phyloP scores from a whole-genome alignment of 2,888 invertebrate genomes.

The Drosophila neotestacea region DNA sequence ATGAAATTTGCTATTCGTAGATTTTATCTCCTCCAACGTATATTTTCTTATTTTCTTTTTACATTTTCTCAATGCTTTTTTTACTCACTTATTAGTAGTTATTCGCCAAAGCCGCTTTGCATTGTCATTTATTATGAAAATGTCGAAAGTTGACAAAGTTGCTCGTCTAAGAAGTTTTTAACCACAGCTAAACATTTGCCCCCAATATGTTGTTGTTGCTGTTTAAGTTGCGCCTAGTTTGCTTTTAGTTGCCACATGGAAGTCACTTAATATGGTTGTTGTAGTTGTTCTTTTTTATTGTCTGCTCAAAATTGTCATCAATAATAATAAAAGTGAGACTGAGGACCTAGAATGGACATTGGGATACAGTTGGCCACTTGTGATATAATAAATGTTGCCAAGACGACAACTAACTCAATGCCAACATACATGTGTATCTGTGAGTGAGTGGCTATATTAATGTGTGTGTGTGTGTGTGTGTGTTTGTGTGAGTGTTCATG shows the following conservation, averaged over 20 bases:
- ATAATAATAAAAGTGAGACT: slow-evolving; percentile 77
- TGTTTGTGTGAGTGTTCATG: slow-evolving; percentile 58
- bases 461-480: slow-evolving; percentile 47
- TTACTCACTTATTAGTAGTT: slow-evolving; percentile 27
- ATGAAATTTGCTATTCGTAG: slow-evolving; percentile 58
- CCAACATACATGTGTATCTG: slow-evolving; percentile 20
- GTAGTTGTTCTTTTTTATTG: slow-evolving; percentile 66
- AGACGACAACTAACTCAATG: slow-evolving; percentile 41
- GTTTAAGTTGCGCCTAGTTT: slow-evolving; percentile 18
- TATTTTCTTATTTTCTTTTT: slow-evolving; percentile 44
- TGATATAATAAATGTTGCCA: slow-evolving; percentile 74
- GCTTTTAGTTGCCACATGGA: slow-evolving; percentile 41
- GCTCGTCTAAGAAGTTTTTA: slow-evolving; percentile 58
- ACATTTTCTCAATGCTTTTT: slow-evolving; percentile 12
- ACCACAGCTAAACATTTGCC: slow-evolving; percentile 23
- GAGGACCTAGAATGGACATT: slow-evolving; percentile 59
- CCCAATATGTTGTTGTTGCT: slow-evolving; percentile 12
- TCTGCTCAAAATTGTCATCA: slow-evolving; percentile 81
- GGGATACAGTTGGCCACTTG: slow-evolving; percentile 68
- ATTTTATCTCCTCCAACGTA: slow-evolving; percentile 43
- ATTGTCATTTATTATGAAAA: slow-evolving; percentile 61
- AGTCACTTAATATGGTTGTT: slow-evolving; percentile 27
- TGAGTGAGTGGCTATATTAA: slow-evolving; percentile 50
- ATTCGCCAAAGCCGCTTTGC: slow-evolving; percentile 38
- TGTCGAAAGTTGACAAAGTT: slow-evolving; percentile 66